Conservation (phyloP, 2,888 invertebrate species). For the Laothoe populi region DNA sequence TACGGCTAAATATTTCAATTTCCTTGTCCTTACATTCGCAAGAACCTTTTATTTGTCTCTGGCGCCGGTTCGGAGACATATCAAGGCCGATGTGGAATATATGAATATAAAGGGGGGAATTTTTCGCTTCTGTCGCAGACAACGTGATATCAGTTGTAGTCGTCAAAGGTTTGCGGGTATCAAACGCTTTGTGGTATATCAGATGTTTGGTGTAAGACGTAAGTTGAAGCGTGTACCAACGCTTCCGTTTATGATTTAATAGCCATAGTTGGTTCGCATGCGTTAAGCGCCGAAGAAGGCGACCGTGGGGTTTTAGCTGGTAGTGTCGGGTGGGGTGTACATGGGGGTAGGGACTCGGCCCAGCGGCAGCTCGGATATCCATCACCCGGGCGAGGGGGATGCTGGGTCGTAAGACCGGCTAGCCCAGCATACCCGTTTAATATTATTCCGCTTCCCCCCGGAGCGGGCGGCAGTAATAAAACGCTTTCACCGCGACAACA, state of each 20-base stretch:
- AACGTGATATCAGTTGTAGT: conserved; percentile 14
- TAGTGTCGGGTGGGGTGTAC: too few relatives aligned
- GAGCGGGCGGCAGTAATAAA: too few relatives aligned
- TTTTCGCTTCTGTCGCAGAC: conserved; percentile 14
- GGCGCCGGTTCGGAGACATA: neutral
- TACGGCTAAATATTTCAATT: neutral
- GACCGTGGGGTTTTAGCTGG: too few relatives aligned
- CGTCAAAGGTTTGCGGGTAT: conserved; percentile 19
- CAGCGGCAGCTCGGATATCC: too few relatives aligned
- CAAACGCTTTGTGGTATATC: conserved; percentile 18
- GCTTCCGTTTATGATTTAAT: neutral
- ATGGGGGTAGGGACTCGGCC: too few relatives aligned
- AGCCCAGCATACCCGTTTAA: too few relatives aligned
- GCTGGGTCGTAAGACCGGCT: too few relatives aligned
- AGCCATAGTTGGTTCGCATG: too few relatives aligned
- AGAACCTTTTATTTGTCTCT: neutral
- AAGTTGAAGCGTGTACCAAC: neutral
- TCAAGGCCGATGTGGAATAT: conserved; percentile 10
- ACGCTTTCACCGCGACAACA: too few relatives aligned
- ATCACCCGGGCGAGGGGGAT: too few relatives aligned
- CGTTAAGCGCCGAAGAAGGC: too few relatives aligned
- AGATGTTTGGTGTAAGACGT: neutral
- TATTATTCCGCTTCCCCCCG: too few relatives aligned
- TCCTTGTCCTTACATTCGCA: neutral
- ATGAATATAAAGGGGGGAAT: conserved; percentile 19